These are phyloP conservation scores for Cryptocheilus praepositus DNA, from an alignment of 2,888 invertebrate genomes.

Conservation along the genomic window DNA sequence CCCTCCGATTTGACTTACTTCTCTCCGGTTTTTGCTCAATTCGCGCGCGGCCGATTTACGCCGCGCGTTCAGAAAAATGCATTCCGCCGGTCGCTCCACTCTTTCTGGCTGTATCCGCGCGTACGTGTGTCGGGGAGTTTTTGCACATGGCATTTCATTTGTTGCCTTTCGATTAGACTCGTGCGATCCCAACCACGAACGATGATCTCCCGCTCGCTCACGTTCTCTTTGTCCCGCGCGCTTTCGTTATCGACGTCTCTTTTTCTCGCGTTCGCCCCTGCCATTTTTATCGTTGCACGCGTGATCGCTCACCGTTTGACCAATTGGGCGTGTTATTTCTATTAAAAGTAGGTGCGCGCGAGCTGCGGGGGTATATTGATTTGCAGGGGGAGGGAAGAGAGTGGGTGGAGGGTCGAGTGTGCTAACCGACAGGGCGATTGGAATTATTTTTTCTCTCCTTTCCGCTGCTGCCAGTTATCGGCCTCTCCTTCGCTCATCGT, in stretches of 20 bases:
- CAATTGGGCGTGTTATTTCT: slow-evolving; percentile 54
- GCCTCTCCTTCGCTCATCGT: not conserved
- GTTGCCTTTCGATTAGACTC: slow-evolving; percentile 38
- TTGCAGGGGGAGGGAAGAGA: slow-evolving; percentile 1
- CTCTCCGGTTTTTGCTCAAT: not conserved
- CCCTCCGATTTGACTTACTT: slow-evolving; percentile 21
- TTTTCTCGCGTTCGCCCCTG: not conserved
- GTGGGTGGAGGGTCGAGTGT: too few relatives aligned
- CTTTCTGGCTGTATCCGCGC: not conserved
- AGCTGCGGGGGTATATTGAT: slow-evolving; percentile 13
- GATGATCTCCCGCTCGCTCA: slow-evolving; percentile 34
- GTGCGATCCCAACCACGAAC: slow-evolving; percentile 36
- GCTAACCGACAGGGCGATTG: not conserved
- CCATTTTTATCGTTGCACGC: slow-evolving; percentile 12
- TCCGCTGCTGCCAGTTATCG: not conserved
- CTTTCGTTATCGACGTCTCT: not conserved
- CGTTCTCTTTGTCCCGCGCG: slow-evolving; percentile 8
- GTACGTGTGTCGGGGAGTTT: slow-evolving; percentile 22
- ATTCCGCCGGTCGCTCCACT: not conserved
- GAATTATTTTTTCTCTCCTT: slow-evolving; percentile 6
- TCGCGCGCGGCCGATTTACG: slow-evolving; percentile 6
- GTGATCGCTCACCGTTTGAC: slow-evolving; percentile 46
- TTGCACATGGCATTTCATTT: too few relatives aligned
- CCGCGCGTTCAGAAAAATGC: not conserved
- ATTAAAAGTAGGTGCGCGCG: slow-evolving; percentile 41